Conservation (phyloP, 2,113 vertebrate species). For the Synchiropus splendidus region DNA sequence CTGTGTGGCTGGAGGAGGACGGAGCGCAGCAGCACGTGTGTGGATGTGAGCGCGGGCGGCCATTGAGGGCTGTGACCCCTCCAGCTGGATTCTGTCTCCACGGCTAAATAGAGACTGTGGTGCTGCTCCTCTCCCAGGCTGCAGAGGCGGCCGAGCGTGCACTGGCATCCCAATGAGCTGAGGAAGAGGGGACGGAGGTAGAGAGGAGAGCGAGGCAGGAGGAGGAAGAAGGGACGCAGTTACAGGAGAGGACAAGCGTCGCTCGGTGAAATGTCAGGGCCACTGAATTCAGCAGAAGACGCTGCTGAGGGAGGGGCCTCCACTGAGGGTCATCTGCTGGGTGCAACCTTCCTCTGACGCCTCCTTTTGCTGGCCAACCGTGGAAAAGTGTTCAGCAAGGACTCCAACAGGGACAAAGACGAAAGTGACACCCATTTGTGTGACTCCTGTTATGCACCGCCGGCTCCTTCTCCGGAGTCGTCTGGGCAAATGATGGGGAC, state of each 20-base stretch:
- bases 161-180: slow-evolving; percentile 56
- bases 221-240: slow-evolving; percentile 32
- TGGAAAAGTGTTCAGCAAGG: slow-evolving; percentile 30
- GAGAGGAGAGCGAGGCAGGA: slow-evolving; percentile 7
- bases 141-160: slow-evolving; percentile 44
- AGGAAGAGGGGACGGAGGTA: slow-evolving; percentile 3
- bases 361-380: slow-evolving; percentile 12
- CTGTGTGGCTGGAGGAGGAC: slow-evolving; percentile 40
- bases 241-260: slow-evolving; percentile 45
- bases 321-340: slow-evolving; percentile 60
- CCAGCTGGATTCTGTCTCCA: slow-evolving; percentile 49
- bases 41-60: slow-evolving; percentile 29
- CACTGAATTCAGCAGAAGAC: slow-evolving; percentile 61
- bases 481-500: slow-evolving; percentile 20
- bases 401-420: slow-evolving; percentile 16
- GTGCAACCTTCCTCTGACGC: slow-evolving; percentile 42
- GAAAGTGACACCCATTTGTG: slow-evolving; percentile 9
- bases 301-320: slow-evolving; percentile 48
- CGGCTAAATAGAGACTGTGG: slow-evolving; percentile 44
- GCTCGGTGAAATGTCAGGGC: slow-evolving; percentile 57
- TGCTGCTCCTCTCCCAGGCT: slow-evolving; percentile 18
- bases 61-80: slow-evolving; percentile 51
- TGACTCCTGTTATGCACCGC: slow-evolving; percentile 16
- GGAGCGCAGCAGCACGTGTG: slow-evolving; percentile 13
- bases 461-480: slow-evolving; percentile 14